Evolutionary conservation across 2,888 invertebrate species (phyloP).

Genomic region (Brachynemurus nebulosus): DNA sequence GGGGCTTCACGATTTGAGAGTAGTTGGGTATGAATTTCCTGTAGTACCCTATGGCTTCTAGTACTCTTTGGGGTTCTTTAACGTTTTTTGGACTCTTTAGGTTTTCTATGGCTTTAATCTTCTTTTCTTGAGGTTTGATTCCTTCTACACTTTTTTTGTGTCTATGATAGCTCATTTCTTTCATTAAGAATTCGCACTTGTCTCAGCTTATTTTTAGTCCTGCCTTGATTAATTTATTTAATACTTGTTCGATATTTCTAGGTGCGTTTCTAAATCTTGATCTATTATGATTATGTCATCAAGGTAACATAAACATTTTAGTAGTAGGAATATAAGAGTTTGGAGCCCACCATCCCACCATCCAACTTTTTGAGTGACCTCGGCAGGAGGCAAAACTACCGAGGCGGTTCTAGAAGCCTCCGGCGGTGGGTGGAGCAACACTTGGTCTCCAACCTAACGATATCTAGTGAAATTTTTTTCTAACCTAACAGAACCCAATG

Average conservation of each 20-base stretch:
- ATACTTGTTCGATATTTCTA: conserved; percentile 17
- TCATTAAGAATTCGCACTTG: conserved; percentile 18
- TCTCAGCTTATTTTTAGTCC: conserved; percentile 16
- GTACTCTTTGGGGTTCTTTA: background rate
- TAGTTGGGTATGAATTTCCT: background rate
- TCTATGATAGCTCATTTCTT: conserved; percentile 12
- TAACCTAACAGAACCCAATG: too few relatives aligned
- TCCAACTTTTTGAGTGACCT: too few relatives aligned
- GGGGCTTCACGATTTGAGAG: background rate
- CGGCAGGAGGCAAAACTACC: too few relatives aligned
- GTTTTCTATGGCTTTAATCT: conserved; percentile 15
- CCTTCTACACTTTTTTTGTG: conserved; percentile 17
- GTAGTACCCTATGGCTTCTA: background rate
- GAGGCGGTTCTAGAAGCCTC: too few relatives aligned
- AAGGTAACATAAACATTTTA: conserved; percentile 2
- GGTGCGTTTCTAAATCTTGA: conserved; percentile 10
- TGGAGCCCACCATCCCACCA: too few relatives aligned
- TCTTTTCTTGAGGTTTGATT: conserved; percentile 16
- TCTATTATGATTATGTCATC: conserved; percentile 11
- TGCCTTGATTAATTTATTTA: conserved; percentile 14
- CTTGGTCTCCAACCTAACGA: too few relatives aligned
- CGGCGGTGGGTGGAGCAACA: too few relatives aligned
- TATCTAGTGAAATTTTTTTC: too few relatives aligned
- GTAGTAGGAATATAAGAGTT: too few relatives aligned
- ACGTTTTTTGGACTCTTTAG: background rate